These are phyloP conservation scores for Celastrina argiolus DNA, from an alignment of 2,888 invertebrate species.

Conservation along the genomic window DNA sequence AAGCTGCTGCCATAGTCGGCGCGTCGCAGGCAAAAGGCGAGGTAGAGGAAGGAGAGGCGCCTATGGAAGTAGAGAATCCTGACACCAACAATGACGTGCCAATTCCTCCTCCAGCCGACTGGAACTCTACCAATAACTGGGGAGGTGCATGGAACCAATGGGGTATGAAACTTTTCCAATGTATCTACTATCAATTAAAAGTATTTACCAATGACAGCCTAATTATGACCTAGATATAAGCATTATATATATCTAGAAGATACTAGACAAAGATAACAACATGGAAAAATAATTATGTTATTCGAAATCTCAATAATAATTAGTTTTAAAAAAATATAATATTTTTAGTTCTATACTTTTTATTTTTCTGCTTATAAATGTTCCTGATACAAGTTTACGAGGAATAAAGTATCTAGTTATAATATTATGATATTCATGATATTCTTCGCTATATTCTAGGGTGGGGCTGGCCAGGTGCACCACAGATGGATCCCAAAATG, in stretches of 20 bases:
- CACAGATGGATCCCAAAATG: conserved; percentile 55
- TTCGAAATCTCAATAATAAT: too few relatives aligned
- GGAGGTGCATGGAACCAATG: conserved; percentile 66
- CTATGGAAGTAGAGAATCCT: conserved; percentile 90
- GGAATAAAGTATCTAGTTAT: too few relatives aligned
- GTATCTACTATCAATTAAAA: neutral
- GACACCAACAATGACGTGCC: conserved; percentile 71
- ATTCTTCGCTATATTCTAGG: conserved; percentile 37
- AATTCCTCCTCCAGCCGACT: conserved; percentile 50
- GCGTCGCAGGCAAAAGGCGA: conserved; percentile 76
- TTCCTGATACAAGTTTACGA: too few relatives aligned
- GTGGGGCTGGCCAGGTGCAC: conserved; percentile 63
- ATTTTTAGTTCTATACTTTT: too few relatives aligned
- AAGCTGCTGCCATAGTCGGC: conserved; percentile 79
- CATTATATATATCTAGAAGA: neutral
- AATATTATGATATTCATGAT: too few relatives aligned
- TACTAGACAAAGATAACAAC: neutral
- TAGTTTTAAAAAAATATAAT: too few relatives aligned
- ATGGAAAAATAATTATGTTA: too few relatives aligned
- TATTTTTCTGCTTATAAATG: too few relatives aligned
- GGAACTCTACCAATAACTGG: conserved; percentile 65
- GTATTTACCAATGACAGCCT: neutral
- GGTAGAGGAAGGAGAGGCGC: conserved; percentile 89
- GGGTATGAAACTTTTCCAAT: conserved; percentile 46
- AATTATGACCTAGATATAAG: neutral